A percentile compares a stretch with the other conserved stretches of the same genome.
Conservation (phyloP, 2,113 vertebrate species). For the Pelobates fuscus region DNA sequence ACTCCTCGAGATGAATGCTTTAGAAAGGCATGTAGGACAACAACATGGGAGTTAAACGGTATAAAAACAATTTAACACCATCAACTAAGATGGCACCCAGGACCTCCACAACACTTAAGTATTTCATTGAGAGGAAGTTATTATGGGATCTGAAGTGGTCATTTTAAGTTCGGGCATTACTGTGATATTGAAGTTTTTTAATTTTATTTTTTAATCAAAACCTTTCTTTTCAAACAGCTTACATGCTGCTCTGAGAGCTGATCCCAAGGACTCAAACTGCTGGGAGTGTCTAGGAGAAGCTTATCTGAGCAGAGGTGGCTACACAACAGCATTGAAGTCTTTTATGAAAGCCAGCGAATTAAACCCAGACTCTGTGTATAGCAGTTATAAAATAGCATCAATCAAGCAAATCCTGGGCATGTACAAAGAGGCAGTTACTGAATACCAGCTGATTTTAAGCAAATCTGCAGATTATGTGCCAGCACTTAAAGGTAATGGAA, state of each 20-base stretch:
- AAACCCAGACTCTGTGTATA: slow-evolving; percentile 86
- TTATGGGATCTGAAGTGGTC: no score
- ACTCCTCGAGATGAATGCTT: no score
- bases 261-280: slow-evolving; percentile 90
- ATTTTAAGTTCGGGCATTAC: no score
- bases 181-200: no score
- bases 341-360: slow-evolving; percentile 88
- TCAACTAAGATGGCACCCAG: no score
- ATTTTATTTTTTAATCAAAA: no score
- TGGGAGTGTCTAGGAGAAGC: slow-evolving; percentile 97
- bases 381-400: slow-evolving; percentile 85
- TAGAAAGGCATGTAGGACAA: no score
- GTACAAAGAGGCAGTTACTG: slow-evolving; percentile 80
- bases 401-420: slow-evolving; percentile 92
- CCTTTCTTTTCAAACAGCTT: slow-evolving; percentile 71
- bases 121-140: no score
- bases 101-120: no score
- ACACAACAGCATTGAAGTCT: slow-evolving; percentile 88
- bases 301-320: slow-evolving; percentile 88
- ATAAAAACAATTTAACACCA: no score
- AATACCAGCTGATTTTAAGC: slow-evolving; percentile 82
- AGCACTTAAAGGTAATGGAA: slow-evolving; percentile 85
- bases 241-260: slow-evolving; percentile 91
- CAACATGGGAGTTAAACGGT: no score
- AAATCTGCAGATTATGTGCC: slow-evolving; percentile 85